These are phyloP conservation scores for Tympanoctomys barrerae DNA, from an alignment of 2,797 vertebrate species.

Conservation along the genomic window DNA sequence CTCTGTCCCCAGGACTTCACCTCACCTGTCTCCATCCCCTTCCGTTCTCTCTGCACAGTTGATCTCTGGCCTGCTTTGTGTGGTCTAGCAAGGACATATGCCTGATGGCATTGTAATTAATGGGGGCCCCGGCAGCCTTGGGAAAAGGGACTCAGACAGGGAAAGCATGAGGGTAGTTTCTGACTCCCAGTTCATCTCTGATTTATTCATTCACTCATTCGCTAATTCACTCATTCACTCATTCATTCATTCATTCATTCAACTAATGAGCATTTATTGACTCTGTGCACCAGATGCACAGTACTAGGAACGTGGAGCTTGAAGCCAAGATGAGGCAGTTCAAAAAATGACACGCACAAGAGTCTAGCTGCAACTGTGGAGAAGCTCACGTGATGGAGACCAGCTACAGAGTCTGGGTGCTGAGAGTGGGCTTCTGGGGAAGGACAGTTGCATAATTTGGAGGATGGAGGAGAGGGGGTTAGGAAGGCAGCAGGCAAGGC, in stretches of 20 bases:
- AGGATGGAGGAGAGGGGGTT: not conserved
- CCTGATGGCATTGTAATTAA: not conserved
- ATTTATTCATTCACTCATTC: not conserved
- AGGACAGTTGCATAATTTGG: not conserved
- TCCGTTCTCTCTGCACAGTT: not conserved
- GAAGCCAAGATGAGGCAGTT: not conserved
- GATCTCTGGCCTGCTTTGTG: not conserved
- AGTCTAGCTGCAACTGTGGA: not conserved
- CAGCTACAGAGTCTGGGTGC: not conserved
- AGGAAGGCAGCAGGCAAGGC: no score
- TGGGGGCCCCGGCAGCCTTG: not conserved
- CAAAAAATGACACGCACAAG: not conserved
- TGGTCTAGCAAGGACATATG: not conserved
- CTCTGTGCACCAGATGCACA: not conserved
- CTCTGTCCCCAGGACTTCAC: no score
- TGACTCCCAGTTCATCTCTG: not conserved
- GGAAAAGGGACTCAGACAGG: not conserved
- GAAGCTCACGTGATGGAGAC: not conserved
- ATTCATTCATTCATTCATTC: not conserved
- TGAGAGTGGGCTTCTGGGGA: not conserved
- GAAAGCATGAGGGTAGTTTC: not conserved
- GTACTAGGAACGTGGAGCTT: not conserved
- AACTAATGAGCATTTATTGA: not conserved
- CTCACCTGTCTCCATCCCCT: not conserved
- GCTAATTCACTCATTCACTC: not conserved